Percentiles rank a stretch among this genome's conserved stretches.
phyloP scores from a whole-genome alignment of 2,888 invertebrate genomes.

The Leucania comma region DNA sequence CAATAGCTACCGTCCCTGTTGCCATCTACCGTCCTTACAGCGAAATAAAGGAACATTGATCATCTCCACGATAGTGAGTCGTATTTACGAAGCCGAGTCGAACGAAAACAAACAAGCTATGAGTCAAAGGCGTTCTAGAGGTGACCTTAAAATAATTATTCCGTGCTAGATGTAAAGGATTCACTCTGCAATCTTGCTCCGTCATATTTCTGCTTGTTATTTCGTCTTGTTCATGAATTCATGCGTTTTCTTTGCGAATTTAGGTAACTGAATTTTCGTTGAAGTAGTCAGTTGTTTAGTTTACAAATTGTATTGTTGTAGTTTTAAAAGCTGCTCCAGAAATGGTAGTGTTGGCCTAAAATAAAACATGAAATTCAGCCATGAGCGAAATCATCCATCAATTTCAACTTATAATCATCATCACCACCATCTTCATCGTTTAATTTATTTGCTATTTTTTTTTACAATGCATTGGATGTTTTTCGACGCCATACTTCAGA shows the following conservation, averaged over 20 bases:
- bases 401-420: background rate
- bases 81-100: slow-evolving; percentile 59
- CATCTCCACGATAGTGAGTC: slow-evolving; percentile 50
- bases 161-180: slow-evolving; percentile 44
- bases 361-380: background rate
- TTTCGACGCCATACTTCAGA: no score
- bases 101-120: slow-evolving; percentile 61
- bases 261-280: slow-evolving; percentile 7
- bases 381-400: background rate
- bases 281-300: slow-evolving; percentile 1
- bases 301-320: background rate
- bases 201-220: slow-evolving; percentile 41
- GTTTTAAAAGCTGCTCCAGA: no score
- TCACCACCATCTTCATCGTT: no score
- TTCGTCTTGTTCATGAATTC: slow-evolving; percentile 39
- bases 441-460: no score
- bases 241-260: slow-evolving; percentile 31
- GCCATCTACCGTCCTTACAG: slow-evolving; percentile 57
- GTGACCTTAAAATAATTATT: slow-evolving; percentile 61
- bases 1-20: slow-evolving; percentile 41
- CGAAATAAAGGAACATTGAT: slow-evolving; percentile 60
- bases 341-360: background rate
- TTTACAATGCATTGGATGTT: no score
- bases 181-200: slow-evolving; percentile 32
- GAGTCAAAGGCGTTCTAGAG: slow-evolving; percentile 60